These are phyloP conservation scores for Poecilia gillii DNA, from an alignment of 2,797 vertebrate genomes.

Conservation along the genomic window DNA sequence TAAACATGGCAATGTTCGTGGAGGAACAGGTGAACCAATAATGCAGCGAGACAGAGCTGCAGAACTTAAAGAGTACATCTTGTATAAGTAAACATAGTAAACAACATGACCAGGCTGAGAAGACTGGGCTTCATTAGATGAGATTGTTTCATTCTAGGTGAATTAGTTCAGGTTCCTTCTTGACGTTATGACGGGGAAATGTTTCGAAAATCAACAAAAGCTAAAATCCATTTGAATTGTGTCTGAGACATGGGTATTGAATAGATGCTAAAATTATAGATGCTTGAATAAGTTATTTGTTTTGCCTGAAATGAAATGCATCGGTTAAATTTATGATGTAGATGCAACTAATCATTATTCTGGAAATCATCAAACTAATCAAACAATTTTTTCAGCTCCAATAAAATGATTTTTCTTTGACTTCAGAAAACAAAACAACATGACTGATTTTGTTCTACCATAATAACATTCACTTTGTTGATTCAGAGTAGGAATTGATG, in stretches of 20 bases:
- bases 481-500: background rate
- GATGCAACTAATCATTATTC: conserved; percentile 1
- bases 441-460: conserved; percentile 1
- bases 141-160: background rate
- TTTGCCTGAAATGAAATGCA: conserved; percentile 6
- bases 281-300: background rate
- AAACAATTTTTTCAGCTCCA: background rate
- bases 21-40: conserved; percentile 36
- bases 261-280: background rate
- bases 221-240: background rate
- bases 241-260: background rate
- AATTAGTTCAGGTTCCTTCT: background rate
- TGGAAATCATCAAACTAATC: background rate
- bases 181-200: background rate
- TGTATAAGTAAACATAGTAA: conserved; percentile 16
- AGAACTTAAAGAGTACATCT: conserved; percentile 25
- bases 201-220: background rate
- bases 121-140: background rate
- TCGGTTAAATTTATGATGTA: background rate
- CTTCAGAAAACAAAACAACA: background rate
- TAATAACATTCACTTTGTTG: background rate
- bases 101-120: conserved; percentile 2
- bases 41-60: conserved; percentile 18
- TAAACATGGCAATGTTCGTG: conserved; percentile 56
- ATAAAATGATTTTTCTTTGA: background rate